Conservation (phyloP, 2,888 invertebrate species). For the Tenthredo distinguenda region DNA sequence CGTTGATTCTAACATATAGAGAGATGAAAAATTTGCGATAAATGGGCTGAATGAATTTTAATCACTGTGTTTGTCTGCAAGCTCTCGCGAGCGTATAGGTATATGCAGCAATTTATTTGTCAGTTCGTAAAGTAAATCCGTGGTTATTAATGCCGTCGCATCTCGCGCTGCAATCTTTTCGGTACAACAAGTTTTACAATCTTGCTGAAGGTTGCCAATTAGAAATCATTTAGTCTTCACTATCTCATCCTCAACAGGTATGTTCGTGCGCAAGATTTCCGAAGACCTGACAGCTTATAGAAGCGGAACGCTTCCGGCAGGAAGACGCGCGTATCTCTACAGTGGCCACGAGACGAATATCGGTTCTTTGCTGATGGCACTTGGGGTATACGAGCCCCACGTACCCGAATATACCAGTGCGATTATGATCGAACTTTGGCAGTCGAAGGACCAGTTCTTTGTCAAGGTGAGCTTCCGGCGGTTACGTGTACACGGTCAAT, state of each 20-base stretch:
- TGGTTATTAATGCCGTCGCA: not conserved
- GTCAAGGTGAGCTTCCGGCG: slow-evolving; percentile 78
- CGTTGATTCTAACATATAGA: not conserved
- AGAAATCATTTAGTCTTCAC: not conserved
- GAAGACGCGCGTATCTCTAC: slow-evolving; percentile 79
- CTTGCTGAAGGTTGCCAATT: not conserved
- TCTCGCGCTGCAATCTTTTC: not conserved
- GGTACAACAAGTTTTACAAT: not conserved
- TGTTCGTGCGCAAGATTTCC: slow-evolving; percentile 79
- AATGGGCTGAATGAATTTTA: no score
- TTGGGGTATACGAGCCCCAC: slow-evolving; percentile 80
- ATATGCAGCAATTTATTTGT: not conserved
- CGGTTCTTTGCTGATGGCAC: slow-evolving; percentile 81
- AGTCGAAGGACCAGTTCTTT: slow-evolving; percentile 74
- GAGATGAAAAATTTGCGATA: no score
- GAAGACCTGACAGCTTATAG: slow-evolving; percentile 77
- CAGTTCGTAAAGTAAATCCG: not conserved
- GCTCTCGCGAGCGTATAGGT: not conserved
- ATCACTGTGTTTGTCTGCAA: no score
- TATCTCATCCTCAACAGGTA: slow-evolving; percentile 73
- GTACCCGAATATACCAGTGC: slow-evolving; percentile 82
- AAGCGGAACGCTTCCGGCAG: slow-evolving; percentile 69
- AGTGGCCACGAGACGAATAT: slow-evolving; percentile 85
- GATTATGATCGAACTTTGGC: slow-evolving; percentile 80
- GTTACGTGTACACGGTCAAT: not conserved